These are phyloP conservation scores for Cryptus viduatorius DNA, from an alignment of 2,888 invertebrate genomes.

Conservation along the genomic window DNA sequence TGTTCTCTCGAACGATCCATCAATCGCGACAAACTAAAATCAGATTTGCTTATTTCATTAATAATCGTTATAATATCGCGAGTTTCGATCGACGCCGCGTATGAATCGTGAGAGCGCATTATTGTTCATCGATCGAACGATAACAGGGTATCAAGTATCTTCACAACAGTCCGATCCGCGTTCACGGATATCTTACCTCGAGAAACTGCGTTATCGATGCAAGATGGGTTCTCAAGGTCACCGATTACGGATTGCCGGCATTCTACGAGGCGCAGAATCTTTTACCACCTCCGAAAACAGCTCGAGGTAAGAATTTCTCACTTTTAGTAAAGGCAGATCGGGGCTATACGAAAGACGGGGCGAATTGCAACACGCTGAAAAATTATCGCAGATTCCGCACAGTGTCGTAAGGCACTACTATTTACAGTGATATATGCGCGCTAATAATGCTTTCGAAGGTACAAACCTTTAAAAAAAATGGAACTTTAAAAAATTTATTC, in stretches of 20 bases:
- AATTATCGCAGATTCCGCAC: too few relatives aligned
- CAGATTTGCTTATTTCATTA: background rate
- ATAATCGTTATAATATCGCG: background rate
- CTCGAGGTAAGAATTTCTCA: slow-evolving; percentile 88
- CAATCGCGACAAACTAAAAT: background rate
- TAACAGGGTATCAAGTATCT: slow-evolving; percentile 95
- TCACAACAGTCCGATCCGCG: slow-evolving; percentile 92
- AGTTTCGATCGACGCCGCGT: background rate
- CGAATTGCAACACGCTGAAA: too few relatives aligned
- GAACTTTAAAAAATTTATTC: too few relatives aligned
- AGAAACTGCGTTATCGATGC: slow-evolving; percentile 98
- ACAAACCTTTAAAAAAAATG: too few relatives aligned
- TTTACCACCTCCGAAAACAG: slow-evolving; percentile 87
- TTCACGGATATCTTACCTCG: slow-evolving; percentile 95
- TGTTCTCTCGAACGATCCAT: background rate
- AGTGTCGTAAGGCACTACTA: too few relatives aligned
- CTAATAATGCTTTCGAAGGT: too few relatives aligned
- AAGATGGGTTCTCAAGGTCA: slow-evolving; percentile 97
- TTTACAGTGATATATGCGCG: too few relatives aligned
- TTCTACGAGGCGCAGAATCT: slow-evolving; percentile 92
- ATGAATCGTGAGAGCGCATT: background rate
- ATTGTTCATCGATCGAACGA: background rate
- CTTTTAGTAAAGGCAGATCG: background rate
- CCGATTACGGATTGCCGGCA: slow-evolving; percentile 94
- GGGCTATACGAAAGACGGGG: too few relatives aligned